These are phyloP conservation scores for Prunella fulvescens DNA, from an alignment of 2,113 vertebrate genomes.

Conservation along the genomic window DNA sequence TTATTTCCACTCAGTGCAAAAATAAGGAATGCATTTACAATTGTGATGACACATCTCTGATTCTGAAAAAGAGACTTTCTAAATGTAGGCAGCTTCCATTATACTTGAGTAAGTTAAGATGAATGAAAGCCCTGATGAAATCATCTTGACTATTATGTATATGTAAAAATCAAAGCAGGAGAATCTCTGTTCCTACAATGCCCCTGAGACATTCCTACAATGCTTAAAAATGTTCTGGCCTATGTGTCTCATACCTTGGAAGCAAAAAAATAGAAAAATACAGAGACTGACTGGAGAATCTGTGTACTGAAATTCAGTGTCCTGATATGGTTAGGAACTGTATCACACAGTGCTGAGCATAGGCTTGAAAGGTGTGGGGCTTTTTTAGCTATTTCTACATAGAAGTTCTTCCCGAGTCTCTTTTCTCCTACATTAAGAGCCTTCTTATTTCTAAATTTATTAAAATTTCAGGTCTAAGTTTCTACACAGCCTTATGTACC, in stretches of 20 bases:
- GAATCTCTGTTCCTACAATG: background rate
- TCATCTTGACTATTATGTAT: background rate
- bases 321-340: rapidly evolving
- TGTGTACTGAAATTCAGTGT: background rate
- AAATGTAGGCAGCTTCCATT: slow-evolving; percentile 6
- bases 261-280: background rate
- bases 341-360: background rate
- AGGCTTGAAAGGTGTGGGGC: background rate
- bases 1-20: slow-evolving; percentile 1
- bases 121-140: slow-evolving; percentile 41
- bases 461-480: background rate
- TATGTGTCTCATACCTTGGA: background rate
- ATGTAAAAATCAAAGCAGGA: background rate
- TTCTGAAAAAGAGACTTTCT: slow-evolving; percentile 5
- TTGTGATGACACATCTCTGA: slow-evolving; percentile 14
- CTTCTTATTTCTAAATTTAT: background rate
- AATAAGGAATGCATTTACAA: background rate
- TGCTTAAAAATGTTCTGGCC: background rate
- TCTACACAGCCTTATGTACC: background rate
- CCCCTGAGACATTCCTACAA: background rate
- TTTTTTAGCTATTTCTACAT: background rate
- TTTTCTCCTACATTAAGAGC: background rate
- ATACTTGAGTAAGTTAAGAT: background rate
- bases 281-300: background rate
- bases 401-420: background rate